Base-by-base conservation (phyloP, 1,140 invertebrate species). In the Drosophila pectinifera region DNA sequence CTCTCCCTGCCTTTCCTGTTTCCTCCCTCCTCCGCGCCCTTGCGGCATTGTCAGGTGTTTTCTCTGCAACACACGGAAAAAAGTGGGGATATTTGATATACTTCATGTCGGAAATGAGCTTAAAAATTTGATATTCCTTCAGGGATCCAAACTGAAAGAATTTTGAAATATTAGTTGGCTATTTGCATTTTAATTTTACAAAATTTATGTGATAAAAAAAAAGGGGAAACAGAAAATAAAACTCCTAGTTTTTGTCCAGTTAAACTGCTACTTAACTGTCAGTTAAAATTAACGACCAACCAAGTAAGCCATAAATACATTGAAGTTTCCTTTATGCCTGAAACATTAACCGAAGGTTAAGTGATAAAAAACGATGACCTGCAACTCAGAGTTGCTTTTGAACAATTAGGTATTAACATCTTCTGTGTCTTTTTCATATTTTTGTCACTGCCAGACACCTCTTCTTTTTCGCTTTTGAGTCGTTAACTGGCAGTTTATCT, bases 11-110 rank as follows among this genome's bases (percentile, higher is more conserved):
- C 65, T 34, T 34, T 51, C 28, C 48, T 26, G 48, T 51, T 51
- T 34, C 28, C n/a, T n/a, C 28, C 28, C 14, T 18, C 36, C 38
- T 42, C 56, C 39, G 51, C 51, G 57, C 64, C 22, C 42, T 55
- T 48, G 14, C 28, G 51, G 34, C 68, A 46, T 53, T 73, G 70
- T 73, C 70, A 73, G 68, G 70, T 83, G 79, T 72, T 75, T 65
- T 51, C 24, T 36, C 11, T 70, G 75, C 55, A n/a, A 28, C 53
- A 62, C 59, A 28, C 18, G 8, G 31, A 11, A 58, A 18, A 62
- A 41, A 57, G 13, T 36, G 2, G 0, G 16, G 26, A 31, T 31
- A 13, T 2, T 31, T 31, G 18, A 20, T n/a, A 0, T 6, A 11
- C n/a, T 59, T 18, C 16, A 16, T 31, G 13, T 2, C 36, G 39